phyloP scores from a whole-genome alignment of 2,888 invertebrate species.

The Thecophora atra region DNA sequence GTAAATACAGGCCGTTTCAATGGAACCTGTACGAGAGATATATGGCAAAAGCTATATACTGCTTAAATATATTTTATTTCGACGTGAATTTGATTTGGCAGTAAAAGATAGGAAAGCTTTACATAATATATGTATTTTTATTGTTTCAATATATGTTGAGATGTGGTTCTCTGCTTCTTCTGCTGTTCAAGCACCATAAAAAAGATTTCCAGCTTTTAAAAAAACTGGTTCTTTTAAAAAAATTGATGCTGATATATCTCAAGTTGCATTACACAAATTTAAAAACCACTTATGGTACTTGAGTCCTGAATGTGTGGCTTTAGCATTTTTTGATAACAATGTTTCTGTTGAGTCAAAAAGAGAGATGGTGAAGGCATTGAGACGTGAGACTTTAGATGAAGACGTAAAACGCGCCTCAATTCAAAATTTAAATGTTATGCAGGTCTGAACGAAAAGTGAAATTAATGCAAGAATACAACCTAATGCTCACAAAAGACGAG shows the following conservation, averaged over 20 bases:
- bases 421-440: not conserved
- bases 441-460: conserved; percentile 14
- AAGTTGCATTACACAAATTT: conserved; percentile 20
- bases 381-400: not conserved
- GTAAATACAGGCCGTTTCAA: conserved; percentile 34
- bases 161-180: conserved; percentile 24
- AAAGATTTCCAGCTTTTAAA: conserved; percentile 24
- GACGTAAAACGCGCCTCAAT: not conserved
- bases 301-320: not conserved
- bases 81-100: conserved; percentile 23
- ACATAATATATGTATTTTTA: conserved; percentile 32
- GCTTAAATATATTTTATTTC: conserved; percentile 22
- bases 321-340: conserved; percentile 2
- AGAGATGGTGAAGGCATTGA: not conserved
- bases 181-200: conserved; percentile 27
- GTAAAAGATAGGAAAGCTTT: conserved; percentile 29
- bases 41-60: conserved; percentile 33
- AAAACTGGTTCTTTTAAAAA: conserved; percentile 22
- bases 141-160: conserved; percentile 32
- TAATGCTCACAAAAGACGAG: conserved; percentile 4
- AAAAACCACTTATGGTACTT: not conserved
- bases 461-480: conserved; percentile 17
- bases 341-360: not conserved
- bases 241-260: conserved; percentile 21
- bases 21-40: conserved; percentile 29